Base-by-base conservation (phyloP, 2,113 vertebrate species). In the Paramisgurnus dabryanus region DNA sequence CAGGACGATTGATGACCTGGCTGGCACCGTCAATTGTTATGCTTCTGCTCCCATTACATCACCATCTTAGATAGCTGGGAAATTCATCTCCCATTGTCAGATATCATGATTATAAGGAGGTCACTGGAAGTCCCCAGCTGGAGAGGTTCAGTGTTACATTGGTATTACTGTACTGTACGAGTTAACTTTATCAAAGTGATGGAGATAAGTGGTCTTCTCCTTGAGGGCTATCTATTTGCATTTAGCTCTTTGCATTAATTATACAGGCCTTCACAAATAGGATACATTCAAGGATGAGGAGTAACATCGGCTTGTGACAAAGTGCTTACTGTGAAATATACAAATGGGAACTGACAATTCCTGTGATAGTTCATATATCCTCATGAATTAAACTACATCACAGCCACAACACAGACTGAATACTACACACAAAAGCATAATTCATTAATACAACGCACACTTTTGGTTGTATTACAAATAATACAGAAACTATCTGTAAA, bases 41-140 rank as follows among this genome's bases (percentile, higher is more conserved):
- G 80, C 89, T 84, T 80, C 78, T 75, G 85, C 89, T 91, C 87
- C 85, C 87, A 90, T 92, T 90, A 91, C 88, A 89, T 88, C 72
- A 84, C 45, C 81, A 83, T 85, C 74, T 77, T 80, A 82, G 84
- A 80, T 86, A 86, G 87, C 90, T 89, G 88, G 86, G 88, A 90
- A 91, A 91, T 90, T 82, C 86, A 90, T 91, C 89, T 89, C 78
- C 83, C 15, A 82, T 89, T 90, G 89, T 91, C 88, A 85, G 79
- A 85, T 89, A 88, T 87, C 90, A 83, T 87, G 89, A 87, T 76
- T 71, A 83, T 72, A 77, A 79, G 70, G 74, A 85, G 60, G 69
- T 27, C 78, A 80, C 12, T n/a, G 55, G 53, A 72, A 43, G 45
- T 80, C 39, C 60, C 17, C 34, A 10, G 22, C 47, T 55, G 22